phyloP scores from a whole-genome alignment of 2,888 invertebrate genomes.

The Himalopsyche kuldschensis region DNA sequence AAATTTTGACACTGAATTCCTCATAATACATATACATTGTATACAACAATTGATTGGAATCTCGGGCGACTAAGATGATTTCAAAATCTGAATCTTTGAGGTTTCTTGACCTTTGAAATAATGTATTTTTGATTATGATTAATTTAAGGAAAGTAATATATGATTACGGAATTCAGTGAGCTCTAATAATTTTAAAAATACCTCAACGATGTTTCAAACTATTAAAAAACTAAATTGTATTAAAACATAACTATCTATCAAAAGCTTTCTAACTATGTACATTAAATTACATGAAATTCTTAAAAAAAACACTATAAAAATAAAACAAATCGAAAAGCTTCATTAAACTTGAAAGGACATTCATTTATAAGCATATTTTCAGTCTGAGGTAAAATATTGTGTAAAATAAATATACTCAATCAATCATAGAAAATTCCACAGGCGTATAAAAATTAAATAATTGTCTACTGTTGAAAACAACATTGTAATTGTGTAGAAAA shows the following conservation, averaged over 20 bases:
- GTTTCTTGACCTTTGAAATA: too few relatives aligned
- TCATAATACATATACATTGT: not conserved
- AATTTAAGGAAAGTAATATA: too few relatives aligned
- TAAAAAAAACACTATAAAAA: not conserved
- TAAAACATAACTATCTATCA: not conserved
- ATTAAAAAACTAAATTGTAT: not conserved
- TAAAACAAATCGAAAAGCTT: not conserved
- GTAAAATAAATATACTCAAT: not conserved
- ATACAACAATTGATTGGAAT: too few relatives aligned
- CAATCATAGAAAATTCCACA: not conserved
- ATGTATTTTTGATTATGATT: too few relatives aligned
- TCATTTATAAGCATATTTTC: not conserved
- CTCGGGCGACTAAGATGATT: too few relatives aligned
- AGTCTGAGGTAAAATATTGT: not conserved
- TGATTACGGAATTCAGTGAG: too few relatives aligned
- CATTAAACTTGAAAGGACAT: not conserved
- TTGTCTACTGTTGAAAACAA: too few relatives aligned
- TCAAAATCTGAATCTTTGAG: too few relatives aligned
- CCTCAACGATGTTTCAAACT: not conserved
- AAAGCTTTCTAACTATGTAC: not conserved
- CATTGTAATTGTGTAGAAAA: too few relatives aligned
- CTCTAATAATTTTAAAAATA: too few relatives aligned
- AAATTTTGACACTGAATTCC: not conserved
- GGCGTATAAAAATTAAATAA: not conserved
- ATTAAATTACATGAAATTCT: not conserved